Evolutionary conservation across 53 echinoderm and acorn worm species (phyloP).

Genomic region (Astropecten irregularis): DNA sequence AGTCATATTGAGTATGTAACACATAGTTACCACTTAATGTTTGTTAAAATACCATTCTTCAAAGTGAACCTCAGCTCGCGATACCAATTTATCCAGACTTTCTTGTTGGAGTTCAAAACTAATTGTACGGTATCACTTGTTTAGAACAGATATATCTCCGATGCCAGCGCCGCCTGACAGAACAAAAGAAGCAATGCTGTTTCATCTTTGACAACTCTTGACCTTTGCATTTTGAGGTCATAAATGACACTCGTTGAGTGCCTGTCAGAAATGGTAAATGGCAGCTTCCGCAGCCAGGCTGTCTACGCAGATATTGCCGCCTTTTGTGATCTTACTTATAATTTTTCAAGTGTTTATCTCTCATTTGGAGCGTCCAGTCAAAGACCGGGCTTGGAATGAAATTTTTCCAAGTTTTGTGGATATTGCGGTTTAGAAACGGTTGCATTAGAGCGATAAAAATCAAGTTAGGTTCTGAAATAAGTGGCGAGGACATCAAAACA

Average conservation of each 20-base stretch:
- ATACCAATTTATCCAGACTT: no score
- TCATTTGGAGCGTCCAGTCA: neutral
- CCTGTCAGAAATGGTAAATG: conserved; percentile 41
- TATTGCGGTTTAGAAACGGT: neutral
- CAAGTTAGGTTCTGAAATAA: neutral
- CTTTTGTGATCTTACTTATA: conserved; percentile 16
- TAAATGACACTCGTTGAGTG: conserved; percentile 22
- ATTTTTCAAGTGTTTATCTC: conserved; percentile 20
- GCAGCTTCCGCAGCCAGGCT: conserved; percentile 13
- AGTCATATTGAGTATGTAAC: no score
- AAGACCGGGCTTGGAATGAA: neutral
- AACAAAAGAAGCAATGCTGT: neutral
- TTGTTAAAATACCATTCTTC: no score
- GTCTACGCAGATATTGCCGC: conserved; percentile 17
- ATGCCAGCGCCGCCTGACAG: no score
- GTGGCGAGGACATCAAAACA: no score
- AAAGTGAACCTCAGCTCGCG: no score
- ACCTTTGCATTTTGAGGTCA: conserved; percentile 32
- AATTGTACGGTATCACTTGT: no score
- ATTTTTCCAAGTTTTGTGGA: conserved; percentile 18
- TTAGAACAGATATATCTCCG: no score
- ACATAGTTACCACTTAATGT: no score
- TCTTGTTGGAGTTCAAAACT: no score
- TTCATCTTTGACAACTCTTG: conserved; percentile 27
- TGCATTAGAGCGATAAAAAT: conserved; percentile 4